These are phyloP conservation scores for Drosophila mimica DNA, from an alignment of 2,888 invertebrate species.

Conservation along the genomic window DNA sequence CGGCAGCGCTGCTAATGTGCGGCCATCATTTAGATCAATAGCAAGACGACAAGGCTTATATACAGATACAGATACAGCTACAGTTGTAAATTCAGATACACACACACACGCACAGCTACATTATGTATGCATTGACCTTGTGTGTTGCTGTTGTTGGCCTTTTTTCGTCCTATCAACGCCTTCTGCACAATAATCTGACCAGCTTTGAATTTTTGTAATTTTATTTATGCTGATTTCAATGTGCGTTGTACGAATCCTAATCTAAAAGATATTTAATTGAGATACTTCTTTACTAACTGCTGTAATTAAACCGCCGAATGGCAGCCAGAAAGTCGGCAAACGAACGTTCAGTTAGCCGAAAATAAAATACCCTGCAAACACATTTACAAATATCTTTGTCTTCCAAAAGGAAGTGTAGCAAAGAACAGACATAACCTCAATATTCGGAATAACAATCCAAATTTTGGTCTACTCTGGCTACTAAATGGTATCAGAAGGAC, in stretches of 20 bases:
- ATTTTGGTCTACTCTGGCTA: neutral
- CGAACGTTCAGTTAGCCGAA: neutral
- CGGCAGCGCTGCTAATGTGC: constrained; percentile 72
- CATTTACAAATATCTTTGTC: neutral
- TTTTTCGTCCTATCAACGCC: constrained; percentile 50
- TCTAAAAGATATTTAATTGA: constrained; percentile 57
- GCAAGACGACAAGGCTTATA: constrained; percentile 45
- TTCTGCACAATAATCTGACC: constrained; percentile 66
- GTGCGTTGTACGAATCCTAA: constrained; percentile 18
- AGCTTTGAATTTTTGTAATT: constrained; percentile 63
- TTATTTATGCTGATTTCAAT: constrained; percentile 72
- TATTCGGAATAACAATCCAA: neutral
- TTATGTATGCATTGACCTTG: constrained; percentile 11
- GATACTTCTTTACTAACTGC: constrained; percentile 44
- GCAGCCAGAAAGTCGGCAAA: neutral
- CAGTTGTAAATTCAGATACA: constrained; percentile 14
- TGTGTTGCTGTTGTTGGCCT: constrained; percentile 14
- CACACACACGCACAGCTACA: constrained; percentile 4
- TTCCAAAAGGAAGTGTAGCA: neutral
- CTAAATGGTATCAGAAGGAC: neutral
- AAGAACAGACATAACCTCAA: neutral
- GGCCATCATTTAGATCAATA: constrained; percentile 78
- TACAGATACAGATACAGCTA: constrained; percentile 12
- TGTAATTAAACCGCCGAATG: constrained; percentile 16
- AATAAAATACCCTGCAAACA: neutral